Conservation (phyloP, 2,888 invertebrate species). For the Sphaerophoria rueppellii region DNA sequence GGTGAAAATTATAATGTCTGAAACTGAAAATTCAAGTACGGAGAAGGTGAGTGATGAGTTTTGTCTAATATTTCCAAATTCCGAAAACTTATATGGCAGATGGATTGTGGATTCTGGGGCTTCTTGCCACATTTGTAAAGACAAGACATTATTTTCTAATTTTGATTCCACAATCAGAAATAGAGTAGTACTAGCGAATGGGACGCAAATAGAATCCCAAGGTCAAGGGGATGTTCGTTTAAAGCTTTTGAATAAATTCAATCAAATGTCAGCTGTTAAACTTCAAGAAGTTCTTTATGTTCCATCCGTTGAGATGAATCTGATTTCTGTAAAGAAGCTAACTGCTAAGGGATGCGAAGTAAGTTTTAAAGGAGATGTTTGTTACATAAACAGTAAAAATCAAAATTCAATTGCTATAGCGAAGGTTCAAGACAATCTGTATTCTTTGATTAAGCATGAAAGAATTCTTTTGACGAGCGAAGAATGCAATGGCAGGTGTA, state of each 20-base stretch:
- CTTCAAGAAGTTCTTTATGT: too few relatives aligned
- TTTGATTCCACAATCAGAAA: too few relatives aligned
- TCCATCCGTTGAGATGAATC: too few relatives aligned
- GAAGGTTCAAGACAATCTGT: neutral
- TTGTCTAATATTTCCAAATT: neutral
- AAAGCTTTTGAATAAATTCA: too few relatives aligned
- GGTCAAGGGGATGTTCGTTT: too few relatives aligned
- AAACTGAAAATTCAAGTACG: neutral
- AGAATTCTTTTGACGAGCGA: neutral
- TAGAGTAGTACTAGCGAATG: too few relatives aligned
- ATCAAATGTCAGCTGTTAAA: too few relatives aligned
- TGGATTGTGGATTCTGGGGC: conserved; percentile 6
- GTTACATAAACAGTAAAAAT: neutral
- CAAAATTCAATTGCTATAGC: neutral
- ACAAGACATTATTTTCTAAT: too few relatives aligned
- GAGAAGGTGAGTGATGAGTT: neutral
- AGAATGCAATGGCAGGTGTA: too few relatives aligned
- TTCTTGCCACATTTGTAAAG: neutral
- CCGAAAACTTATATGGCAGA: neutral
- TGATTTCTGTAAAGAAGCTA: neutral
- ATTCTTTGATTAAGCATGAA: neutral
- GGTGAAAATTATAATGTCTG: neutral
- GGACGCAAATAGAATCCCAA: too few relatives aligned
- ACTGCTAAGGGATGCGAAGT: neutral
- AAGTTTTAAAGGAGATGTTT: neutral